Percentiles rank a stretch among this genome's conserved stretches.
These are phyloP conservation scores for Eulithis prunata DNA, from an alignment of 2,888 invertebrate species.

Conservation along the genomic window DNA sequence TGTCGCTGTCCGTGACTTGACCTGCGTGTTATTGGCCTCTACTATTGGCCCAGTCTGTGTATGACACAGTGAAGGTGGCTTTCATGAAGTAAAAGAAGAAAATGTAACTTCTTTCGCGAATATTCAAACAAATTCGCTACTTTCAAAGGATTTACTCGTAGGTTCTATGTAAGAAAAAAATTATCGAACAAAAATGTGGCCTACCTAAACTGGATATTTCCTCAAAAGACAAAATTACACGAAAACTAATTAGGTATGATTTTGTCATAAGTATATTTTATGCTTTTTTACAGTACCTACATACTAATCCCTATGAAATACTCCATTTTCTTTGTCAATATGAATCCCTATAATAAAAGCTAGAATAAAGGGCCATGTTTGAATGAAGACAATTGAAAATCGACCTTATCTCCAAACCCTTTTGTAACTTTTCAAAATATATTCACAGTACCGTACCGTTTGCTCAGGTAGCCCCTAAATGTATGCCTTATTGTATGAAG, in stretches of 20 bases:
- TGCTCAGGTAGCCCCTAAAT: conserved; percentile 32
- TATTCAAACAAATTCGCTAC: no score
- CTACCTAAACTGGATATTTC: no score
- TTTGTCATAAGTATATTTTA: no score
- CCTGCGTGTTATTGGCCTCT: conserved; percentile 21
- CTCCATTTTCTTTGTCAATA: no score
- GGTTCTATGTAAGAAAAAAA: no score
- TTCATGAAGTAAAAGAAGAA: conserved; percentile 1
- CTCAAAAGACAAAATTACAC: no score
- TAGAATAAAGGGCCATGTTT: neutral
- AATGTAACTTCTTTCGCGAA: neutral
- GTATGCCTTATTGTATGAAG: conserved; percentile 9
- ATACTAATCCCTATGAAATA: no score
- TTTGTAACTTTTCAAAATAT: conserved; percentile 17
- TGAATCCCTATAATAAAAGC: neutral
- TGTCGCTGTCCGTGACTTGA: conserved; percentile 20
- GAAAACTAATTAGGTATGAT: no score
- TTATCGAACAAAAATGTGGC: no score
- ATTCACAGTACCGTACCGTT: conserved; percentile 23
- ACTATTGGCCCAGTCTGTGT: conserved; percentile 10
- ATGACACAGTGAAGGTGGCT: conserved; percentile 7
- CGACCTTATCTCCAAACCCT: conserved; percentile 12
- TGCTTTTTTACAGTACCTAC: no score
- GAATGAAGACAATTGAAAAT: conserved; percentile 4
- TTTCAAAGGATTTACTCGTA: no score